A percentile compares a stretch with the other conserved stretches of the same genome.
phyloP scores from a whole-genome alignment of 2,888 invertebrate genomes.

The Odontocerum albicorne region DNA sequence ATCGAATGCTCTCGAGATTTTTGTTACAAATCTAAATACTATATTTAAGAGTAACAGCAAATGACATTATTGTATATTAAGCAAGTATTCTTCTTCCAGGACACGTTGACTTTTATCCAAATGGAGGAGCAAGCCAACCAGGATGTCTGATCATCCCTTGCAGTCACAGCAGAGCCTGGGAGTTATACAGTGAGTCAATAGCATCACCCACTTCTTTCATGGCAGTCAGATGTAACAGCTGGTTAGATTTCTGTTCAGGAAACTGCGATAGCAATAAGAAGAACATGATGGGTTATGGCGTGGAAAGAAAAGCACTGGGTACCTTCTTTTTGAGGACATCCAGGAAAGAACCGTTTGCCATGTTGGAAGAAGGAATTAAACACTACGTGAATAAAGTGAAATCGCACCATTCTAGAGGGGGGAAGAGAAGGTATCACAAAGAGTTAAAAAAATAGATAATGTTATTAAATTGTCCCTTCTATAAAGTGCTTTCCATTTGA shows the following conservation, averaged over 20 bases:
- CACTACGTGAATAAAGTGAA: no score
- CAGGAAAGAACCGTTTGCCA: conserved; percentile 42
- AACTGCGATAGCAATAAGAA: conserved; percentile 5
- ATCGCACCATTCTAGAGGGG: no score
- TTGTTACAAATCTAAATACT: no score
- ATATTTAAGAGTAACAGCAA: no score
- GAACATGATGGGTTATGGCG: conserved; percentile 45
- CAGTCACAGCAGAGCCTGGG: conserved; percentile 49
- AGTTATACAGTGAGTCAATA: conserved; percentile 44
- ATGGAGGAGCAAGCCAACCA: conserved; percentile 49
- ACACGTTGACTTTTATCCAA: conserved; percentile 50
- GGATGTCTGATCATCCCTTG: conserved; percentile 48
- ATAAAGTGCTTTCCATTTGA: no score
- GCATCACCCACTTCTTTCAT: conserved; percentile 40
- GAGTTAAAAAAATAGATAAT: no score
- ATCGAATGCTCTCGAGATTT: no score
- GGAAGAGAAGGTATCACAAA: no score
- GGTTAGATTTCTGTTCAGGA: conserved; percentile 41
- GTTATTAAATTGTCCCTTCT: no score
- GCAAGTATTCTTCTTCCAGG: no score
- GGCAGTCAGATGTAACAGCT: conserved; percentile 42
- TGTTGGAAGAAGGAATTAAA: conserved; percentile 40
- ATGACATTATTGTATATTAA: no score
- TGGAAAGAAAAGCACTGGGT: conserved; percentile 40
- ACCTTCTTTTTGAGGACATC: conserved; percentile 45